Evolutionary conservation across 2,797 vertebrate genomes (phyloP).

Genomic region (Mionectes olivaceus): DNA sequence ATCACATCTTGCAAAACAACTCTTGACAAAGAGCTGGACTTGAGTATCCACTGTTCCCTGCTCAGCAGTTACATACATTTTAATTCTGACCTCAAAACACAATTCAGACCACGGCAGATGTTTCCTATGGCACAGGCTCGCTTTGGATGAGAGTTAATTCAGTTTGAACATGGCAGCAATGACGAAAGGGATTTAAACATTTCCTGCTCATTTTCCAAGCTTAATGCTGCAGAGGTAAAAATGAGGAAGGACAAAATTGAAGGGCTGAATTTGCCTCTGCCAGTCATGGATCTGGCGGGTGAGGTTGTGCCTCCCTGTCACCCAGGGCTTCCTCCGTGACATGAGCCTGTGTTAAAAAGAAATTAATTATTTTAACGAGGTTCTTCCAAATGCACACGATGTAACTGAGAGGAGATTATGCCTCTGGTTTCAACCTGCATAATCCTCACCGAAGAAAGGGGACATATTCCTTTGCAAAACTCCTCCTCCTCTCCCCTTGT

Average conservation of each 20-base stretch:
- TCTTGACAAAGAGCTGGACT: neutral
- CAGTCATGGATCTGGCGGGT: neutral
- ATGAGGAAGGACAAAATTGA: neutral
- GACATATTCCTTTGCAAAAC: neutral
- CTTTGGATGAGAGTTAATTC: slow-evolving; percentile 24
- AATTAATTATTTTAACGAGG: slow-evolving; percentile 1
- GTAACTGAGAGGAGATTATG: neutral
- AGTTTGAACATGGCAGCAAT: neutral
- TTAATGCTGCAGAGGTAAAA: neutral
- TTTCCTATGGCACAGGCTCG: neutral
- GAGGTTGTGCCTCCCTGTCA: neutral
- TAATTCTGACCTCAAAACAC: slow-evolving; percentile 41
- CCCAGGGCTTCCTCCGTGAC: neutral
- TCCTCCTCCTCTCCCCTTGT: neutral
- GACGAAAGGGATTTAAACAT: slow-evolving; percentile 24
- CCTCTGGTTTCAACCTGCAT: neutral
- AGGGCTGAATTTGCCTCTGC: neutral
- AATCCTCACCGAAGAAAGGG: neutral
- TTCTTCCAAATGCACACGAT: neutral
- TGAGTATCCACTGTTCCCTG: slow-evolving; percentile 5
- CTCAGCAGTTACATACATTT: slow-evolving; percentile 7
- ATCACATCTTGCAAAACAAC: slow-evolving; percentile 7
- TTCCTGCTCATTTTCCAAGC: slow-evolving; percentile 15
- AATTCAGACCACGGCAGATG: slow-evolving; percentile 2
- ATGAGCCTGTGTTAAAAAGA: neutral